Evolutionary conservation across 2,113 vertebrate species (phyloP).

Genomic region (Polypterus senegalus): DNA sequence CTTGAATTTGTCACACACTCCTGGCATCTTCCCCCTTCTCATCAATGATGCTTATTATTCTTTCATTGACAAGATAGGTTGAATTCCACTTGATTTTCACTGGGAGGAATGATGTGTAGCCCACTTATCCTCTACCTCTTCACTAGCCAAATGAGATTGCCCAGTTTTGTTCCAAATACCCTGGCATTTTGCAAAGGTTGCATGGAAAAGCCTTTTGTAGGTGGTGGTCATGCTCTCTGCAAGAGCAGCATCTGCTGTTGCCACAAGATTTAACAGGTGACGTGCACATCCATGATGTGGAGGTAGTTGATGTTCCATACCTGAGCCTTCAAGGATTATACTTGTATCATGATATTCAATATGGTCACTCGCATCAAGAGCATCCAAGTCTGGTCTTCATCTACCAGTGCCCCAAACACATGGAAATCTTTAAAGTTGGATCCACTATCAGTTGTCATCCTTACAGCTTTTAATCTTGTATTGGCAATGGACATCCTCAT

Average conservation of each 20-base stretch:
- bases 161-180: background rate
- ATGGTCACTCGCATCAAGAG: conserved; percentile 1
- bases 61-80: conserved; percentile 4
- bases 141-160: conserved; percentile 5
- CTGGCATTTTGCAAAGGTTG: conserved; percentile 8
- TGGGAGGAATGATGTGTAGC: conserved; percentile 1
- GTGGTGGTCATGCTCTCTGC: conserved; percentile 1
- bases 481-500: conserved; percentile 10
- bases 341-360: conserved; percentile 7
- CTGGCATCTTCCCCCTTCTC: conserved; percentile 9
- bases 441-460: conserved; percentile 13
- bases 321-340: conserved; percentile 2
- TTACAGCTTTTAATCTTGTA: conserved; percentile 16
- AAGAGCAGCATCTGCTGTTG: conserved; percentile 10
- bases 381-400: conserved; percentile 8
- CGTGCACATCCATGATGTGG: conserved; percentile 13
- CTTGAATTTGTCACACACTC: conserved; percentile 14
- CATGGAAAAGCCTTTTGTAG: conserved; percentile 1
- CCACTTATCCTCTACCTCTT: conserved; percentile 3
- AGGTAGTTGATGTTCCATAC: conserved; percentile 5
- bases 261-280: conserved; percentile 9
- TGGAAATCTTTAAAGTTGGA: conserved; percentile 16
- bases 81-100: conserved; percentile 3
- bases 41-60: conserved; percentile 1
- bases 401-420: conserved; percentile 10